A percentile compares a stretch with the other conserved stretches of the same genome.
These are phyloP conservation scores for Knipowitschia caucasica DNA, from an alignment of 2,797 vertebrate genomes.

Conservation along the genomic window DNA sequence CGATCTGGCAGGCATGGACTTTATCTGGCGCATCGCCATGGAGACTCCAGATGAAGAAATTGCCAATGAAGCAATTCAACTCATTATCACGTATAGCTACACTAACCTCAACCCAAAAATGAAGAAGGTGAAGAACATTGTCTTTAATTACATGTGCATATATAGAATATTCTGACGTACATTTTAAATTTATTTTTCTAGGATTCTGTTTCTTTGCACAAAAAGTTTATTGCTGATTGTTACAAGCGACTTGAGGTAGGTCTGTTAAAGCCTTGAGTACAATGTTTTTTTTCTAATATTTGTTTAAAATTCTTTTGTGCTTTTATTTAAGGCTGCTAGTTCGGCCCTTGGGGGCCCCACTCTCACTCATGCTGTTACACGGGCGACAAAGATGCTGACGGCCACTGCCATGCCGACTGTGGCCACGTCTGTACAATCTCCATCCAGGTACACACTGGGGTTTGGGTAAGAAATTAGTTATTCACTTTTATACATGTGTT, in stretches of 20 bases:
- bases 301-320: not conserved
- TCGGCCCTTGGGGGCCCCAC: constrained; percentile 96
- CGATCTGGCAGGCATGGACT: constrained; percentile 97
- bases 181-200: constrained; percentile 40
- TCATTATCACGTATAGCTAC: constrained; percentile 98
- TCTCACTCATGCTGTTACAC: constrained; percentile 95
- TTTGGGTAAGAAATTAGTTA: constrained; percentile 58
- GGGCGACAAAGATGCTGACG: constrained; percentile 99
- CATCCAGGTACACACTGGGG: constrained; percentile 85
- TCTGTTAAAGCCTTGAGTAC: not conserved
- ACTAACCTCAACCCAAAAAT: constrained; percentile 96
- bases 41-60: constrained; percentile 99
- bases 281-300: not conserved
- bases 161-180: not conserved
- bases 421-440: constrained; percentile 97
- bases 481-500: constrained; percentile 31
- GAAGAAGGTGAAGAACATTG: constrained; percentile 84
- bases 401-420: constrained; percentile 98
- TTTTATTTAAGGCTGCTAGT: constrained; percentile 83
- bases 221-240: constrained; percentile 99
- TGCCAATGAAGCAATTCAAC: constrained; percentile 96
- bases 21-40: constrained; percentile 99
- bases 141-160: not conserved
- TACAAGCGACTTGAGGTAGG: constrained; percentile 95
- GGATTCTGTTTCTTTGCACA: constrained; percentile 98